Conservation (phyloP, 1,140 invertebrate species). For the Pogonus chalceus region DNA sequence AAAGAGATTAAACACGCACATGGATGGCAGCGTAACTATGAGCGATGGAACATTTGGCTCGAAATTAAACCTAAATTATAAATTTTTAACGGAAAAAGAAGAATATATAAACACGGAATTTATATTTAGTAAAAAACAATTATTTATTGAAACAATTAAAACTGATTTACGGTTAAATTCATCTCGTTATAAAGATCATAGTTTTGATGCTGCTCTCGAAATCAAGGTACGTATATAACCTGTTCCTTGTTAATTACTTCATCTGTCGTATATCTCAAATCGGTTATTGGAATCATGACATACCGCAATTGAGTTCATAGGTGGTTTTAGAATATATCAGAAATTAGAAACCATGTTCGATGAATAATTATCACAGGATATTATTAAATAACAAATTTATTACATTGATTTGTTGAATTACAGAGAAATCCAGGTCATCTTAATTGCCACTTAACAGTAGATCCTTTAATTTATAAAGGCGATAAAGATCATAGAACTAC, state of each 20-base stretch:
- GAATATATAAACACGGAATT: slow-evolving; percentile 59
- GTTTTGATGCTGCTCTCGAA: slow-evolving; percentile 54
- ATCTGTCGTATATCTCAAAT: too few species aligned
- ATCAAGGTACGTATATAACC: slow-evolving; percentile 43
- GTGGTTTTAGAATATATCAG: too few species aligned
- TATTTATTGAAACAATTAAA: slow-evolving; percentile 38
- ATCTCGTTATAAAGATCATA: slow-evolving; percentile 63
- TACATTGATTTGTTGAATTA: slow-evolving; percentile 16
- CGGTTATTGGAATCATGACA: too few species aligned
- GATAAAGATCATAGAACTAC: slow-evolving; percentile 38
- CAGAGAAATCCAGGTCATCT: slow-evolving; percentile 44
- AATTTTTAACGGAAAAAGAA: slow-evolving; percentile 49
- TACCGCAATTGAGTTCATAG: too few species aligned
- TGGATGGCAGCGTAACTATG: slow-evolving; percentile 56
- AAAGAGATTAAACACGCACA: slow-evolving; percentile 50
- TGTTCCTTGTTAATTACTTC: too few species aligned
- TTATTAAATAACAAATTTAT: neutral
- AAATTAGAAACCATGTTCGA: too few species aligned
- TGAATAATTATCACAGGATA: too few species aligned
- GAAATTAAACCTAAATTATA: slow-evolving; percentile 54
- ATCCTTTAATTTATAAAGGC: slow-evolving; percentile 37
- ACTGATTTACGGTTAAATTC: slow-evolving; percentile 56
- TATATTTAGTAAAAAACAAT: slow-evolving; percentile 52
- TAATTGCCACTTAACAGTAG: slow-evolving; percentile 41
- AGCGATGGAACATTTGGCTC: slow-evolving; percentile 40